Conservation (phyloP, 2,113 vertebrate species). For the Peromyscus californicus region DNA sequence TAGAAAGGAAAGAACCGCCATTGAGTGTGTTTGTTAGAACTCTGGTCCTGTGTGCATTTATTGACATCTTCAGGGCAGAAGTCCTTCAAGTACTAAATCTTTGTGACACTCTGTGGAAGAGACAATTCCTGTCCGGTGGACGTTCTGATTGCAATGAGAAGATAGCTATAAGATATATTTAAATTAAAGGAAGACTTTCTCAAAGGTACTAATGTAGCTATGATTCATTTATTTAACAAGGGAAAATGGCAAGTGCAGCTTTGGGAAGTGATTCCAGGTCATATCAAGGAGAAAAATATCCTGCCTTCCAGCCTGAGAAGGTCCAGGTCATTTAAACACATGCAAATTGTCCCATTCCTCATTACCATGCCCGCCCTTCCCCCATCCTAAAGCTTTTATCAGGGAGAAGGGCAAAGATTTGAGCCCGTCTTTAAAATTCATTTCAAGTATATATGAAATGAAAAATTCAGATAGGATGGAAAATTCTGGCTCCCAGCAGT, state of each 20-base stretch:
- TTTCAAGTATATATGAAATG: conserved; percentile 18
- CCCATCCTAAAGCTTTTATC: background rate
- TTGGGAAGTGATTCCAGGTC: background rate
- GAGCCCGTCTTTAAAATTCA: conserved; percentile 12
- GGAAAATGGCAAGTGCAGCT: background rate
- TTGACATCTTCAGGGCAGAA: conserved; percentile 26
- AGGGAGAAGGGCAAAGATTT: background rate
- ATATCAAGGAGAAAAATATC: background rate
- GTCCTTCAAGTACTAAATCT: background rate
- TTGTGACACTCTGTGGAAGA: background rate
- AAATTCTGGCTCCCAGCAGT: background rate
- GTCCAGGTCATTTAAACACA: background rate
- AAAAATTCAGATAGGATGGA: background rate
- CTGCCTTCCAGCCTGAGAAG: background rate
- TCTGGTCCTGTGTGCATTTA: conserved; percentile 12
- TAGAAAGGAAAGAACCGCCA: background rate
- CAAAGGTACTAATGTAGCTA: background rate
- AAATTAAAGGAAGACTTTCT: conserved; percentile 21
- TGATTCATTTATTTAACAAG: conserved; percentile 17
- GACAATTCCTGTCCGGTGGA: background rate
- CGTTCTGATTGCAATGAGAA: background rate
- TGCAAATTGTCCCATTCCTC: background rate
- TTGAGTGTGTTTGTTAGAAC: background rate
- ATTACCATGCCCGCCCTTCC: background rate
- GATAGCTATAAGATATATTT: background rate